Base-by-base conservation (phyloP, 1,140 invertebrate species). In the Camponotus floridanus region DNA sequence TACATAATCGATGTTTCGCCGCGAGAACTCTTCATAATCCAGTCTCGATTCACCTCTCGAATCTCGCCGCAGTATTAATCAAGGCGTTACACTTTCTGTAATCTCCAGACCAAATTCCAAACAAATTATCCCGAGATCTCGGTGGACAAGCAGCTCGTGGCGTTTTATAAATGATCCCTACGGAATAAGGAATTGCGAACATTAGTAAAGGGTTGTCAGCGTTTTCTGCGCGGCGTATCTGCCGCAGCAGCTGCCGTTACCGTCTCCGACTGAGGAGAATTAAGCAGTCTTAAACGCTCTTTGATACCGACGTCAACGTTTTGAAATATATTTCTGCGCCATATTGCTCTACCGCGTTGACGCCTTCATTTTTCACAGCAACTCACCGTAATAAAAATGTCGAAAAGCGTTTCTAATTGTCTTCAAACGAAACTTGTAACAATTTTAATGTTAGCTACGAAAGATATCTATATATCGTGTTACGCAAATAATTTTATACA, bases 151-250 rank as follows among this genome's bases (percentile, higher is more conserved):
- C 76, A 73, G 79, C 80, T 84, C 74, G 88, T 85, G 89, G 88
- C 89, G 51, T 90, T 91, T 87, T 89, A 92, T 88, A 92, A 92
- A 92, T 92, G 91, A 70, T 84, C 84, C 65, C 84, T 59, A 33
- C 70, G 87, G 85, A 89, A 87, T 91, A 92, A 91, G 90, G 85
- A 90, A 92, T 92, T 90, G 86, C 87, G 88, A 78, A 68, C 88
- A 92, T 91, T 92, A 92, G 91, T 89, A 91, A 92, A 86, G 88
- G 90, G 88, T 88, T 92, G 91, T 92, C 91, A 89, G 86, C 91
- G 85, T 89, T 80, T 81, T 70, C 73, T 55, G 80, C 84, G 73
- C 57, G 48, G 48, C 67, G 39, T 83, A 87, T 86, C 81, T 86
- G 83, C 90, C 61, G 76, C 83, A 45, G 70, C 88, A 83, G 88